Evolutionary conservation across 2,888 invertebrate genomes (phyloP), one percentile per base, ranked within the genome.

Genomic region (Lasioglossum lativentre): DNA sequence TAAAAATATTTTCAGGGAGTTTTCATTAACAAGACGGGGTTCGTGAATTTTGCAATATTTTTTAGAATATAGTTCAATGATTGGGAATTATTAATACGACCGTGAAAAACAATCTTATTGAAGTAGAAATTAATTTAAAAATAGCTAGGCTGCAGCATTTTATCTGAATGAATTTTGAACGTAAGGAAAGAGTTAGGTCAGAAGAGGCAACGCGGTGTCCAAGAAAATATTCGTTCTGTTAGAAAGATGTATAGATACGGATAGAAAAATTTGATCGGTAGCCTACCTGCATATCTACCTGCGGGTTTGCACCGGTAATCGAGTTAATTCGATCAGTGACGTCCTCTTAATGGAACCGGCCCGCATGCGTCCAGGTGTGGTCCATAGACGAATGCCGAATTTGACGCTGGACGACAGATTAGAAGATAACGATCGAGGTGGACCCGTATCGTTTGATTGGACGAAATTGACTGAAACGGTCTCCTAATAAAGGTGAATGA

Each of bases 281-380:
- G 38, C 19, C 87, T 88, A 85, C 88, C 87, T 86, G 90, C 87
- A 90, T 90, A 70, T 68, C 82, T 89, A 89, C 89, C 91, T 91
- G 85, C 80, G 81, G 86, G 81, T 42, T 70, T 78, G 81, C 85
- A 80, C 71, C 83, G 47, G 75, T 80, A 74, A 80, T 88, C 78
- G 81, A 89, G 86, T 90, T 88, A 90, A 90, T 87, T 88, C 75
- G 56, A 80, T 73, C 34, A 80, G 68, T 71, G 80, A 73, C 23
- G 19, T 66, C 47, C 38, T 56, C 71, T 70, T 45, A 70, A 76
- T 70, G 80, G 75, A 68, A 84, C 56, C 34, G 81, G 40, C 94
- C 93, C 94, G 93, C 93, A 94, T 94, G 82, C 40, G 80, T 40
- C 92, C 93, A 93, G 93, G 92, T 94, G 93, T 91, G 90, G 90